Evolutionary conservation across 2,113 vertebrate species (phyloP), one percentile per base, ranked within the genome.

Genomic region (Gambusia affinis): DNA sequence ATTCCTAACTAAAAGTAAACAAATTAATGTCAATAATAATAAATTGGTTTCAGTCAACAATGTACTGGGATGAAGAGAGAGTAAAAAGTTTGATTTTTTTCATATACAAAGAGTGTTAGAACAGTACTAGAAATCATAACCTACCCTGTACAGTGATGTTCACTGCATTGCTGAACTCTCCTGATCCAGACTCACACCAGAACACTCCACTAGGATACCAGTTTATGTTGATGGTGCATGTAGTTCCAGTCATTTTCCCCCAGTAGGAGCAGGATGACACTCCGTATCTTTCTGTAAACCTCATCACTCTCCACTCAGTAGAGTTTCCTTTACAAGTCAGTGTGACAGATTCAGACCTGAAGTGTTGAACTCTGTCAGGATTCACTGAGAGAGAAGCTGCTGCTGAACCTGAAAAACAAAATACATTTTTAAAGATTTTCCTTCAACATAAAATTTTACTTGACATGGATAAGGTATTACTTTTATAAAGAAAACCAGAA

Each of bases 151-250:
- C 37, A 28, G 75, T 81, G 67, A 88, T 85, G 75, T 83, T 88
- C 64, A 90, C 79, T 11, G 85, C 73, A 3, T 78, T 85, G 78
- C 88, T 90, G 80, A 80, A 79, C 15, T 71, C 57, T 64, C 75
- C 85, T 28, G 78, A 71, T 67, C 14, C 70, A 65, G 82, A 86
- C 72, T 83, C 86, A 71, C 88, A 90, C 84, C 87, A 90, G 85
- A 14, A 86, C 54, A 87, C 81, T 28, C 19, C 15, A 37, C 14
- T 17, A 0, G 1, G 2, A 1, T 0, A 2, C 1, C 0, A 0
- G 2, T 0, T 0, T 0, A 0, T 2, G 0, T 30, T 8, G 0
- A 68, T 42, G 2, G 1, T 2, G 31, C 84, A 80, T 57, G 33
- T 63, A 12, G 75, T 71, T 75, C 68, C 72, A 31, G 6, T 75